Evolutionary conservation across 2,888 invertebrate genomes (phyloP), one percentile per base, ranked within the genome.

Genomic region (Physocephala rufipes): DNA sequence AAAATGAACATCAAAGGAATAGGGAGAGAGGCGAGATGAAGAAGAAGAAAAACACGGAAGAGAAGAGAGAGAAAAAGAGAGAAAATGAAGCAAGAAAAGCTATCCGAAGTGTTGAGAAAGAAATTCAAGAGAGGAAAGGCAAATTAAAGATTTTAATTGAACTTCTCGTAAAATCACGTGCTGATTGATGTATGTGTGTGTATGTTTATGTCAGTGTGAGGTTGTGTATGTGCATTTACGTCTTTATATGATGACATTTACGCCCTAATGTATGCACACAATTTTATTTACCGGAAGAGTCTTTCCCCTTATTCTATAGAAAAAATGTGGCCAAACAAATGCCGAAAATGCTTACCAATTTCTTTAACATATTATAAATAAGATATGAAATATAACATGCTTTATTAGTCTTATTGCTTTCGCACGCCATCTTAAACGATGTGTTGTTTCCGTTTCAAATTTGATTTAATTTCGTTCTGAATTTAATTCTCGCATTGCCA

Each of bases 231-330:
- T 36, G 36, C 9, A 9, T 36, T 9, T 49, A 0, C 36, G 16
- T 19, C 28, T 36, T 21, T 43, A 26, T 55, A 28, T 26, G n/a
- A n/a, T n/a, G 67, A 45, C 28, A 9, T 67, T n/a, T 59, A 51
- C n/a, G 47, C 67, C 67, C 26, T 58, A 58, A 67, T 58, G 59
- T 67, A 67, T 30, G 67, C 67, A 67, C 59, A 58, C 58, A 67
- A 67, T 67, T 45, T 43, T 67, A 55, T 45, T 30, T 30, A 51
- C 43, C 55, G 15, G 9, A 67, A 45, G 19, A 26, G 24, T 24
- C 55, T 21, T 55, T 59, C 47, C 45, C 28, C 36, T 53, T 26
- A 36, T 51, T 51, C 58, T 67, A 55, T 67, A 67, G 67, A 43
- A 67, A 67, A 67, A 58, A 58, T 67, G 67, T 45, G 67, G 58